Percentiles rank a stretch among this genome's conserved stretches.
These are phyloP conservation scores for Phyllopteryx taeniolatus DNA, from an alignment of 2,113 vertebrate species.

Conservation along the genomic window DNA sequence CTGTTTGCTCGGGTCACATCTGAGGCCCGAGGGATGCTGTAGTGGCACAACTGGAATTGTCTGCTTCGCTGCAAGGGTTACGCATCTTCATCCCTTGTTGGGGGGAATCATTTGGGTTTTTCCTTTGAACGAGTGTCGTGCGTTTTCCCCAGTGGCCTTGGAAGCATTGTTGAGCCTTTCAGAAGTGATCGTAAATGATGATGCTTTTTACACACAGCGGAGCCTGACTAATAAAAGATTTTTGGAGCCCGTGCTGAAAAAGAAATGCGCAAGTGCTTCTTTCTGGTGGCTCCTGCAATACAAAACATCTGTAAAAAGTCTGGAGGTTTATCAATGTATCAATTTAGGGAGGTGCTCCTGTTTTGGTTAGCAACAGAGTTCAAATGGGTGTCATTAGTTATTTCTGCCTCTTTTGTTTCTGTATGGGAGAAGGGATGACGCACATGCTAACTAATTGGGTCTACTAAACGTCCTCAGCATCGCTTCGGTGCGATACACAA, in stretches of 20 bases:
- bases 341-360: too few species aligned
- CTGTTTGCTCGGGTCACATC: conserved; percentile 23
- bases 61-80: conserved; percentile 8
- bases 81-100: conserved; percentile 10
- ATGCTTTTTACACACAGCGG: neutral
- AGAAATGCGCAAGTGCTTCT: neutral
- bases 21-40: conserved; percentile 41
- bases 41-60: conserved; percentile 35
- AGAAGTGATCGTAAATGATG: neutral
- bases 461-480: too few species aligned
- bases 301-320: conserved; percentile 5
- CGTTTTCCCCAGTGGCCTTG: neutral
- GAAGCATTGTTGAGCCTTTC: neutral
- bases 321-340: neutral
- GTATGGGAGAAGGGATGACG: too few species aligned
- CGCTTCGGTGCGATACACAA: neutral
- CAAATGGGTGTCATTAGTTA: too few species aligned
- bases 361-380: too few species aligned
- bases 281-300: neutral
- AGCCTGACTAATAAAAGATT: neutral
- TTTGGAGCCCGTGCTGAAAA: neutral
- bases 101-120: neutral
- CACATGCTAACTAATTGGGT: too few species aligned
- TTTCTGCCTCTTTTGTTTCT: too few species aligned
- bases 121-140: neutral